Base-by-base conservation (phyloP, 2,797 vertebrate genomes). In the Acipenser ruthenus region DNA sequence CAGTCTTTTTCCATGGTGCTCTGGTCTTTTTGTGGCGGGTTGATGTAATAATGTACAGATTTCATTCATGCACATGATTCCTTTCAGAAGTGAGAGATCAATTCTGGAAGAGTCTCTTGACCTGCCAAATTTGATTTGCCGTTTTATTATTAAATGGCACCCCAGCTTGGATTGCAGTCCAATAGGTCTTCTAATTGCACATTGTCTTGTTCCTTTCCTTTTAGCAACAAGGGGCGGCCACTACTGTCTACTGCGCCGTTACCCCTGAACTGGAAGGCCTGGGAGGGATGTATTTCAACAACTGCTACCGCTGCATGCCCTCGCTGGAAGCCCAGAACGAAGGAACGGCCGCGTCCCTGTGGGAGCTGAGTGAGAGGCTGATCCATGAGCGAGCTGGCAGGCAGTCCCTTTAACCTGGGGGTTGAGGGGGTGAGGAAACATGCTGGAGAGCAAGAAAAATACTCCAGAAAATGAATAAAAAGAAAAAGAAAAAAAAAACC, bases 251-350 rank as follows among this genome's bases (percentile, higher is more conserved):
- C 89, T 98, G 95, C 0, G 93, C 93, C 0, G 80, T 84, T 0
- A 92, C 95, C 5, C 88, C 87, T 0, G 97, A 98, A 82, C 87
- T 99, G 74, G 93, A 98, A 74, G 94, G 94, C 1, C 80, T 97
- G 58, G 96, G 97, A 3, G 96, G 94, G 76, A 94, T 98, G 94
- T 99, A 99, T 82, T 99, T 98, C 91, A 99, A 99, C 92, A 99
- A 94, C 88, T 99, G 97, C 84, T 98, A 95, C 82, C 95, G 95
- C 73, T 99, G 95, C 82, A 68, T 89, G 77, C 90, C 95, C 0
- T 96, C 96, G 0, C 6, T 67, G 0, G 88, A 94, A 82, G 95
- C 95, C 0, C 92, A 96, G 90, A 85, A 84, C 11, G 85, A 81
- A 2, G 78, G 82, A 70, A 80, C 82, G 0, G 95, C 95, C 0